Percentiles rank a stretch among this genome's conserved stretches.
These are phyloP conservation scores for Ophioninae sp. DNA, from an alignment of 2,888 invertebrate genomes.

Conservation along the genomic window DNA sequence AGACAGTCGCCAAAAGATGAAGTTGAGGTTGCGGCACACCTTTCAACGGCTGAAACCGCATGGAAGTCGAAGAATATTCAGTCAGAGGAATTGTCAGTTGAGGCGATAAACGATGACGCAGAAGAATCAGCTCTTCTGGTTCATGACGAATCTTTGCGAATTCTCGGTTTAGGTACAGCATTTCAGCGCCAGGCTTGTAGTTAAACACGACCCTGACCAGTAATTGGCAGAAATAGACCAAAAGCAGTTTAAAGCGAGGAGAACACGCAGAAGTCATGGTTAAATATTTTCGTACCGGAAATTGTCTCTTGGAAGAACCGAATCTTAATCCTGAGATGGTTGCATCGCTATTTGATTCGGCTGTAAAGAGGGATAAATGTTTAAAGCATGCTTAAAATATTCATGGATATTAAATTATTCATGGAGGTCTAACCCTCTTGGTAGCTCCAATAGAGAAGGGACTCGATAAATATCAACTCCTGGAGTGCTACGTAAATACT, in stretches of 20 bases:
- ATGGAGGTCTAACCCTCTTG: conserved; percentile 46
- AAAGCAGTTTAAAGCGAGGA: conserved; percentile 52
- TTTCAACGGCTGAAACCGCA: conserved; percentile 37
- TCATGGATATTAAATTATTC: conserved; percentile 53
- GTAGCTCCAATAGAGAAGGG: conserved; percentile 41
- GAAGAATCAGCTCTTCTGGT: too few relatives aligned
- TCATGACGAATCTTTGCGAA: too few relatives aligned
- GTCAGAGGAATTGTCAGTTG: too few relatives aligned
- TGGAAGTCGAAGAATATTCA: too few relatives aligned
- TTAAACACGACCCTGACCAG: conserved; percentile 45
- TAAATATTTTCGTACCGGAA: conserved; percentile 55
- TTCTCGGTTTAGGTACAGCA: too few relatives aligned
- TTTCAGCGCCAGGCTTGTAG: too few relatives aligned
- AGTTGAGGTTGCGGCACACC: background rate
- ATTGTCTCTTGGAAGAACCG: conserved; percentile 56
- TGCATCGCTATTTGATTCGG: conserved; percentile 49
- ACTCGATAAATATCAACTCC: conserved; percentile 21
- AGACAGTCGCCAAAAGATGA: background rate
- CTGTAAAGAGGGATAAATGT: conserved; percentile 60
- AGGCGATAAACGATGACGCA: too few relatives aligned
- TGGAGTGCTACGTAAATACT: conserved; percentile 43
- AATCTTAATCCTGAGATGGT: conserved; percentile 56
- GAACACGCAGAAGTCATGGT: conserved; percentile 46
- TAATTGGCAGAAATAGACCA: conserved; percentile 55
- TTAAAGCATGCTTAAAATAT: conserved; percentile 54